Percentiles rank a stretch among this genome's conserved stretches.
These are phyloP conservation scores for Neodiprion pinetum DNA, from an alignment of 1,140 invertebrate species.

Conservation along the genomic window DNA sequence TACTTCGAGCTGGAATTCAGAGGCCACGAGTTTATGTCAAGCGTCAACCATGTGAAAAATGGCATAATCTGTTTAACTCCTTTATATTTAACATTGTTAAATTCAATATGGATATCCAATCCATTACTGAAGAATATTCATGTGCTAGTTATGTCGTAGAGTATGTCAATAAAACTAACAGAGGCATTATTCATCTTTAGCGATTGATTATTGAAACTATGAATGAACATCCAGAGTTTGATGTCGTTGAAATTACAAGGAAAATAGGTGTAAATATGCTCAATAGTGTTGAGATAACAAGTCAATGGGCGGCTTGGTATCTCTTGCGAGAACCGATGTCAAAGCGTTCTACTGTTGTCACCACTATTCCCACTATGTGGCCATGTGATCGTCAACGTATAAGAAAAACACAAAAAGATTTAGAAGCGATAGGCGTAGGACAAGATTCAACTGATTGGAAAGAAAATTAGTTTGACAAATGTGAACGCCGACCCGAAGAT, in stretches of 20 bases:
- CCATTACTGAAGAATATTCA: conserved; percentile 49
- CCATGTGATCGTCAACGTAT: conserved; percentile 47
- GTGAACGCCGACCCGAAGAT: conserved; percentile 36
- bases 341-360: conserved; percentile 7
- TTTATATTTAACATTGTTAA: conserved; percentile 37
- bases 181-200: conserved; percentile 46
- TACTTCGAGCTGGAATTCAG: conserved; percentile 24
- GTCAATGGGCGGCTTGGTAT: conserved; percentile 59
- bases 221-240: conserved; percentile 50
- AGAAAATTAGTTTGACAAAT: conserved; percentile 43
- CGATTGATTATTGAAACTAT: conserved; percentile 41
- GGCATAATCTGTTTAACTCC: conserved; percentile 43
- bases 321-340: conserved; percentile 39
- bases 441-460: conserved; percentile 37
- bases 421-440: conserved; percentile 25
- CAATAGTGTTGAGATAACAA: conserved; percentile 51
- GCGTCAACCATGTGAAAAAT: conserved; percentile 35
- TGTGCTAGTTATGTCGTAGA: conserved; percentile 41
- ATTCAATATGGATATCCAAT: conserved; percentile 51
- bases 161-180: conserved; percentile 47
- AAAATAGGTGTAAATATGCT: conserved; percentile 50
- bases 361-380: conserved; percentile 48
- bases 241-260: conserved; percentile 44
- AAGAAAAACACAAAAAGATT: conserved; percentile 32
- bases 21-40: conserved; percentile 35